These are phyloP conservation scores for Progne subis DNA, from an alignment of 2,113 vertebrate genomes.

Conservation along the genomic window DNA sequence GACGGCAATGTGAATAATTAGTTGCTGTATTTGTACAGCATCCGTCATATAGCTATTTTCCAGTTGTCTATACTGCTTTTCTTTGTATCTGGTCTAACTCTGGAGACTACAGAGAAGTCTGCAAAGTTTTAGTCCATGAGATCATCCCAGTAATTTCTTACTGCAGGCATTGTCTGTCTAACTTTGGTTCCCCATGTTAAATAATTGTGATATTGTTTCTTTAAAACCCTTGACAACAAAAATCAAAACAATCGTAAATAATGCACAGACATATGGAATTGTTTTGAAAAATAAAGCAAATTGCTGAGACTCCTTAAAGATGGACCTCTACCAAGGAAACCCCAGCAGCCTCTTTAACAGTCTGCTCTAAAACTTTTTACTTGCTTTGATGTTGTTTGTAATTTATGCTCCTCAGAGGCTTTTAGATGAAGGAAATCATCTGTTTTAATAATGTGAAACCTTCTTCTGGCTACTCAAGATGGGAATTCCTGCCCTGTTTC, in stretches of 20 bases:
- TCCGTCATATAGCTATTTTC: background rate
- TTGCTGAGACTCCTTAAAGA: constrained; percentile 28
- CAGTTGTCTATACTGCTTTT: constrained; percentile 10
- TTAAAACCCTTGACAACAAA: constrained; percentile 57
- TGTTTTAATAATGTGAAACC: constrained; percentile 65
- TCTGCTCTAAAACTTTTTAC: background rate
- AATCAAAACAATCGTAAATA: constrained; percentile 51
- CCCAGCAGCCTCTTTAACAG: constrained; percentile 37
- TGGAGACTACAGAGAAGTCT: background rate
- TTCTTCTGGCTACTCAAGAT: constrained; percentile 35
- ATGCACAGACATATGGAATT: constrained; percentile 52
- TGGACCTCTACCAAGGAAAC: constrained; percentile 55
- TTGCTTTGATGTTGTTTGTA: constrained; percentile 46
- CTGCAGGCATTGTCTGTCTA: constrained; percentile 6
- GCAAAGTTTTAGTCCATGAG: constrained; percentile 46
- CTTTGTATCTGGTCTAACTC: constrained; percentile 10
- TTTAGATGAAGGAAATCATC: constrained; percentile 57
- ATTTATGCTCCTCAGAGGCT: constrained; percentile 64
- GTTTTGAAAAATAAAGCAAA: constrained; percentile 59
- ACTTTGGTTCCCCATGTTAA: constrained; percentile 9
- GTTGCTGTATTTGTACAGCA: background rate
- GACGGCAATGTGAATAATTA: background rate
- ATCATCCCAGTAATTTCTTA: constrained; percentile 28
- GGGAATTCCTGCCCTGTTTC: constrained; percentile 60
- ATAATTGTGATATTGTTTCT: constrained; percentile 37